Conservation (phyloP, 2,888 invertebrate species). For the Lucinisca nassula region DNA sequence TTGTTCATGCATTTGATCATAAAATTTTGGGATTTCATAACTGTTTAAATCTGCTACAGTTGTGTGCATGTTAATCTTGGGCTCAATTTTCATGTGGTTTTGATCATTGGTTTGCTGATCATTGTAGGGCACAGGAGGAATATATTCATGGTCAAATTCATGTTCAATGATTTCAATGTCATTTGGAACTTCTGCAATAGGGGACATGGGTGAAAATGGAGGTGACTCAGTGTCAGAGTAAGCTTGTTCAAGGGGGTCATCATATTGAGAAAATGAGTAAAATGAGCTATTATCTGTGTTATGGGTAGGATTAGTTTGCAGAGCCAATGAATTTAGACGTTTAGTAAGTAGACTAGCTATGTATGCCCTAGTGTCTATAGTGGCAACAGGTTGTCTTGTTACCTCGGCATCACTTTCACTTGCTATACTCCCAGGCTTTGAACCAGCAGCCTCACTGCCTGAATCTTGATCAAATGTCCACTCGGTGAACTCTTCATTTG, state of each 20-base stretch:
- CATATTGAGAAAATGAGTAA: constrained; percentile 75
- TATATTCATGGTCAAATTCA: constrained; percentile 3
- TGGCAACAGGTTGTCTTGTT: constrained; percentile 66
- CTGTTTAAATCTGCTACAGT: no score
- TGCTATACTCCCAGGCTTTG: constrained; percentile 68
- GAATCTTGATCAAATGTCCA: constrained; percentile 76
- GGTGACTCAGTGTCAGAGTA: constrained; percentile 54
- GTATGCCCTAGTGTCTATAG: constrained; percentile 72
- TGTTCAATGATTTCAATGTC: background rate
- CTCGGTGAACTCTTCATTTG: constrained; percentile 63
- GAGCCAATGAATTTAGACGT: constrained; percentile 63
- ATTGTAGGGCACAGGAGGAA: constrained; percentile 12
- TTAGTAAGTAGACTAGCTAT: constrained; percentile 73
- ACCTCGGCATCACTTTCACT: constrained; percentile 74
- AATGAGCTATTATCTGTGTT: constrained; percentile 60
- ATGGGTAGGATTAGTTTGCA: constrained; percentile 54
- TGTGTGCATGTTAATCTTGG: no score
- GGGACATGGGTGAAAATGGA: background rate
- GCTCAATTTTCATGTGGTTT: no score
- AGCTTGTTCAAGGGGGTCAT: constrained; percentile 73
- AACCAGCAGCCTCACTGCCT: constrained; percentile 59
- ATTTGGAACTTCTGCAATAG: constrained; percentile 10
- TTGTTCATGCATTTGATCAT: background rate
- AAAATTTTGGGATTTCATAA: background rate
- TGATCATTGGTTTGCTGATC: no score